Percentiles rank a stretch among this genome's conserved stretches.
phyloP scores from a whole-genome alignment of 2,113 vertebrate species.

The Chaenocephalus aceratus region DNA sequence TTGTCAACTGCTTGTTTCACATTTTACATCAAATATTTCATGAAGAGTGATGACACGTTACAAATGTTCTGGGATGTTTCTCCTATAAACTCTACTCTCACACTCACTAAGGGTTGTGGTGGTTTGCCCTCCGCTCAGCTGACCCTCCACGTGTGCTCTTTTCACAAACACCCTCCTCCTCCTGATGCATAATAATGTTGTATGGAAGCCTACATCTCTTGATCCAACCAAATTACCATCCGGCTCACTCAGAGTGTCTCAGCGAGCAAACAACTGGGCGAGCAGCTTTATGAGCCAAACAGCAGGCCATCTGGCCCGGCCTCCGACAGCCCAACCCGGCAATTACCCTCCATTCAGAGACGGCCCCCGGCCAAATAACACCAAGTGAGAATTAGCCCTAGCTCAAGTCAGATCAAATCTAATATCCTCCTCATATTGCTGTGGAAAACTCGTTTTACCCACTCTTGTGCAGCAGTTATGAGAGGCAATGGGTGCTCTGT shows the following conservation, averaged over 20 bases:
- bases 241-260: slow-evolving; percentile 77
- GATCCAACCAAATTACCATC: slow-evolving; percentile 76
- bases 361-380: slow-evolving; percentile 79
- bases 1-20: not conserved
- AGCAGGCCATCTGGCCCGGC: slow-evolving; percentile 89
- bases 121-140: slow-evolving; percentile 73
- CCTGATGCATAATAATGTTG: slow-evolving; percentile 86
- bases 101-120: slow-evolving; percentile 75
- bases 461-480: slow-evolving; percentile 48
- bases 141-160: slow-evolving; percentile 79
- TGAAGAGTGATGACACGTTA: not conserved
- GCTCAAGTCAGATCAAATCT: slow-evolving; percentile 83
- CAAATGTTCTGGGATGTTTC: not conserved
- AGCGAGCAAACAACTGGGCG: slow-evolving; percentile 85
- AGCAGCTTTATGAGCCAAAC: slow-evolving; percentile 79
- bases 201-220: slow-evolving; percentile 81
- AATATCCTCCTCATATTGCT: slow-evolving; percentile 78
- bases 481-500: slow-evolving; percentile 3
- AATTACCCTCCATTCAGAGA: slow-evolving; percentile 88
- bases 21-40: not conserved
- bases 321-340: slow-evolving; percentile 87
- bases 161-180: slow-evolving; percentile 58
- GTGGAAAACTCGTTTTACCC: slow-evolving; percentile 64
- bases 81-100: slow-evolving; percentile 1
- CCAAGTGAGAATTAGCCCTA: slow-evolving; percentile 83